A percentile compares a stretch with the other conserved stretches of the same genome.
Evolutionary conservation across 2,797 vertebrate species (phyloP).

Genomic region (Vultur gryphus): DNA sequence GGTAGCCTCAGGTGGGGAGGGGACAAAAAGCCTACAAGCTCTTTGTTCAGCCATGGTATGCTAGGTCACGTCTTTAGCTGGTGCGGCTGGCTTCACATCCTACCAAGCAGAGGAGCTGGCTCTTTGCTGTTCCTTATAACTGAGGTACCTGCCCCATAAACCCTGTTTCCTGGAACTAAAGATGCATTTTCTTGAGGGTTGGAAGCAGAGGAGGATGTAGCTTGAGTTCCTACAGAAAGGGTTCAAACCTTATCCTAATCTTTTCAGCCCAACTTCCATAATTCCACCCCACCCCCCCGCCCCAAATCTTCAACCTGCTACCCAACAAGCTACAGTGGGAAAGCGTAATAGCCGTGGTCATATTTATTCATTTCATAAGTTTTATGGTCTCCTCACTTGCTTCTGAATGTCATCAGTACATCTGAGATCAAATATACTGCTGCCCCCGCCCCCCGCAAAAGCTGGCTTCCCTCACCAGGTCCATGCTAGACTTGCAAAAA

Average conservation of each 20-base stretch:
- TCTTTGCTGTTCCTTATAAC: background rate
- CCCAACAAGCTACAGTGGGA: background rate
- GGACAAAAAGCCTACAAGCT: background rate
- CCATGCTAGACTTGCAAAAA: background rate
- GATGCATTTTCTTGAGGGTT: background rate
- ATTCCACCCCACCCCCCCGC: no score
- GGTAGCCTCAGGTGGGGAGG: background rate
- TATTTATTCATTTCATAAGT: background rate
- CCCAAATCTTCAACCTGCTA: background rate
- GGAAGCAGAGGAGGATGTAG: background rate
- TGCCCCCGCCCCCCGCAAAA: background rate
- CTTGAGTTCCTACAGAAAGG: background rate
- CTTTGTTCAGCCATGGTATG: background rate
- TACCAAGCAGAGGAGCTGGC: background rate
- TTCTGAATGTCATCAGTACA: background rate
- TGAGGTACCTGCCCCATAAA: background rate
- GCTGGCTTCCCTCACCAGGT: background rate
- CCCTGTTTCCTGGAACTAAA: background rate
- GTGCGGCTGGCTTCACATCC: background rate
- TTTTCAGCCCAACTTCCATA: background rate
- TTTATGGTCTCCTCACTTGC: background rate
- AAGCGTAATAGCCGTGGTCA: background rate
- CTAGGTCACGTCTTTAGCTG: background rate
- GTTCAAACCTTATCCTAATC: background rate
- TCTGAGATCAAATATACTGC: background rate